A percentile compares a stretch with the other conserved stretches of the same genome.
Evolutionary conservation across 2,113 vertebrate species (phyloP).

Genomic region (Entomyzon cyanotis): DNA sequence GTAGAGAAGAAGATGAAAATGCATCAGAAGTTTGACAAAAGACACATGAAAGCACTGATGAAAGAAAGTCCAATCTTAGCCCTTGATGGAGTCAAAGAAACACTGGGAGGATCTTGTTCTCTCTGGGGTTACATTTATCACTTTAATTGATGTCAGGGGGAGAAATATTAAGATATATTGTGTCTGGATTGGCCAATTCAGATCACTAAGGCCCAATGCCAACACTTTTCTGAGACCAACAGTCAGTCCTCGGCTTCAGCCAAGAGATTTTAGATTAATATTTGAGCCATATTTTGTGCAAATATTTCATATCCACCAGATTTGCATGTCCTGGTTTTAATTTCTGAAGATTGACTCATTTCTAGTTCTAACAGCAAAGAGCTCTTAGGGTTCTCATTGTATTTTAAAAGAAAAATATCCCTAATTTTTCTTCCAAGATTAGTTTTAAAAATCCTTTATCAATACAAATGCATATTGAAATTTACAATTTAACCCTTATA

Average conservation of each 20-base stretch:
- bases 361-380: background rate
- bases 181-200: background rate
- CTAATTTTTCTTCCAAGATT: background rate
- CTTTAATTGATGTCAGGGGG: background rate
- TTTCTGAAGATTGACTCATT: background rate
- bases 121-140: background rate
- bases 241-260: background rate
- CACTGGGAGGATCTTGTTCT: background rate
- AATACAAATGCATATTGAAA: background rate
- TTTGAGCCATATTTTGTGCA: background rate
- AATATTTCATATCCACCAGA: background rate
- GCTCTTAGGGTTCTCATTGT: background rate
- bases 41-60: background rate
- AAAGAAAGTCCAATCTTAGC: background rate
- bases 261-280: background rate
- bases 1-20: background rate
- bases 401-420: background rate
- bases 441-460: background rate
- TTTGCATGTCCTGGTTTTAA: background rate
- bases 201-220: background rate
- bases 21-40: background rate
- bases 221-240: background rate
- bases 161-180: background rate
- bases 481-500: background rate
- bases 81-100: background rate